Percentiles rank a stretch among this genome's conserved stretches.
Conservation (phyloP, 1,140 invertebrate species). For the Homalodisca vitripennis region DNA sequence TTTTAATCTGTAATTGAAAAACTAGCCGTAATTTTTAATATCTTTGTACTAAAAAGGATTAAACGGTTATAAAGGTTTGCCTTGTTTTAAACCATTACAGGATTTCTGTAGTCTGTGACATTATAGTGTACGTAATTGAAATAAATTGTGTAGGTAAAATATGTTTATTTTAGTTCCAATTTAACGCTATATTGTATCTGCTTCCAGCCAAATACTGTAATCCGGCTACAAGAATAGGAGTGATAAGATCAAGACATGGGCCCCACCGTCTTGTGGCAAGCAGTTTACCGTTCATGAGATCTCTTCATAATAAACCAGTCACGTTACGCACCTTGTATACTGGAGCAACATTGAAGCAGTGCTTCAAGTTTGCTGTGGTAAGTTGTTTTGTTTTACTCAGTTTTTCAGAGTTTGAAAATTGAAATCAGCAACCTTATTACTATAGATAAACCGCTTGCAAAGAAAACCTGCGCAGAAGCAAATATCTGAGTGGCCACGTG, state of each 20-base stretch:
- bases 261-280: conserved; percentile 68
- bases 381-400: conserved; percentile 31
- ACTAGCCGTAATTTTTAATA: too few relatives aligned
- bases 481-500: background rate
- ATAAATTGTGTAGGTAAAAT: too few relatives aligned
- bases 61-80: too few relatives aligned
- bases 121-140: too few relatives aligned
- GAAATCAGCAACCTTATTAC: background rate
- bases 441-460: background rate
- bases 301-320: conserved; percentile 60
- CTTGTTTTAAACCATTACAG: too few relatives aligned
- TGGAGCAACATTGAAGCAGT: conserved; percentile 75
- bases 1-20: too few relatives aligned
- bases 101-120: too few relatives aligned
- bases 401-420: background rate
- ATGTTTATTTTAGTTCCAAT: too few relatives aligned
- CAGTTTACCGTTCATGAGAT: conserved; percentile 62
- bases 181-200: too few relatives aligned
- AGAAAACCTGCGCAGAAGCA: background rate
- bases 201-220: conserved; percentile 72
- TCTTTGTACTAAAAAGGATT: too few relatives aligned
- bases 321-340: conserved; percentile 64
- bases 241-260: conserved; percentile 66
- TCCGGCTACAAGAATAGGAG: conserved; percentile 65
- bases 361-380: conserved; percentile 66